phyloP scores from a whole-genome alignment of 1,140 invertebrate genomes.

The Cotesia typhae region DNA sequence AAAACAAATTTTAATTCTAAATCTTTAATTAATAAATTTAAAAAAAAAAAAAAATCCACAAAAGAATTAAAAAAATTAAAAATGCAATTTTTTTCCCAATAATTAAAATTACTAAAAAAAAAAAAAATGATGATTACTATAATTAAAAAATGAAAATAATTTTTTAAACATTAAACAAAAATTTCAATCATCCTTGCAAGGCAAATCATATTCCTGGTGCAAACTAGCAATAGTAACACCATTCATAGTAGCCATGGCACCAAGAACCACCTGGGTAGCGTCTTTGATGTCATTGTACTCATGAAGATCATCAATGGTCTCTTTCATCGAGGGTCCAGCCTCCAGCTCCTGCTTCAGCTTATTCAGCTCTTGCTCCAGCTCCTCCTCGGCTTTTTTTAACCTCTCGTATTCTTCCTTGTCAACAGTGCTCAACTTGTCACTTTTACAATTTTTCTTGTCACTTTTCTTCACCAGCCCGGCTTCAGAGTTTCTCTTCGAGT shows the following conservation, averaged over 20 bases:
- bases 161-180: not conserved
- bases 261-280: constrained; percentile 78
- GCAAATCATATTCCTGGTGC: constrained; percentile 67
- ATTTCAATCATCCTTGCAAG: constrained; percentile 46
- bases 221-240: constrained; percentile 71
- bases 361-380: constrained; percentile 49
- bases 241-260: constrained; percentile 74
- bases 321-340: constrained; percentile 46
- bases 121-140: too few relatives aligned
- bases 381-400: constrained; percentile 44
- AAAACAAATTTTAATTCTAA: too few relatives aligned
- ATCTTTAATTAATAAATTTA: too few relatives aligned
- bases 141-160: not conserved
- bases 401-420: constrained; percentile 41
- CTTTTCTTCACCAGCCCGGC: not conserved
- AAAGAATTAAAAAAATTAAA: too few relatives aligned
- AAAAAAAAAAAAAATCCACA: too few relatives aligned
- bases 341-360: constrained; percentile 44
- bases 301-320: constrained; percentile 75
- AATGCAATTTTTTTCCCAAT: too few relatives aligned
- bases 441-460: not conserved
- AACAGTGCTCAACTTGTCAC: constrained; percentile 22
- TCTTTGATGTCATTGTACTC: constrained; percentile 87
- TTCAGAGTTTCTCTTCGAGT: not conserved
- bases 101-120: not conserved